Percentiles rank a stretch among this genome's conserved stretches.
Evolutionary conservation across 53 echinoderm and acorn worm genomes (phyloP).

Genomic region (Paelopatides confundens): DNA sequence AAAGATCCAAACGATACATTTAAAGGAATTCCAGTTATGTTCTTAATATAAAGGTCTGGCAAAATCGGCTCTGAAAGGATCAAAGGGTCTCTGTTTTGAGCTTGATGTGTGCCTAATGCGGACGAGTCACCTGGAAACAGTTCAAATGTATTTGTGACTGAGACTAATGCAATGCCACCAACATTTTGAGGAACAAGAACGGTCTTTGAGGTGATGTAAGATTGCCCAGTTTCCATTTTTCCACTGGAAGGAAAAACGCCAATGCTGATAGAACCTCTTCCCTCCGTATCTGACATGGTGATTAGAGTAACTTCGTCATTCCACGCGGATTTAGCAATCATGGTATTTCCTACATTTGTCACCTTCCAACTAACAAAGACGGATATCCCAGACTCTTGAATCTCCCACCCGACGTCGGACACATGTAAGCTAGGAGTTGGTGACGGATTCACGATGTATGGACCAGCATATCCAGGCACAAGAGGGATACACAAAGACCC

Average conservation of each 20-base stretch:
- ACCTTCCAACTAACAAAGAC: constrained; percentile 32
- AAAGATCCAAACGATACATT: constrained; percentile 19
- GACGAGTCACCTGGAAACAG: neutral
- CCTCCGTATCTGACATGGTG: neutral
- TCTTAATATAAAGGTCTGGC: neutral
- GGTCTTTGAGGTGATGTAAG: neutral
- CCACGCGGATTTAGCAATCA: constrained; percentile 12
- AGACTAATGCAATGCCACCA: neutral
- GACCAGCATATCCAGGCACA: neutral
- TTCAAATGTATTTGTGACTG: neutral
- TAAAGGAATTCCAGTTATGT: neutral
- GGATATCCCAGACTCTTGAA: neutral
- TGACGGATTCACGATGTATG: neutral
- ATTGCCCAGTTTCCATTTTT: constrained; percentile 24
- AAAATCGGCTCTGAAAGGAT: neutral
- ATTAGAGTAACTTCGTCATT: constrained; percentile 13
- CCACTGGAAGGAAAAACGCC: constrained; percentile 20
- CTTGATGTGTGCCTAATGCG: neutral
- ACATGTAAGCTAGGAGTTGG: constrained; percentile 29
- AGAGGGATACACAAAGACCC: neutral
- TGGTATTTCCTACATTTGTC: constrained; percentile 42
- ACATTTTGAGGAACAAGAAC: constrained; percentile 4
- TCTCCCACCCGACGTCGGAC: neutral
- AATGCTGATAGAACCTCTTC: neutral
- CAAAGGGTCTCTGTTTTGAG: neutral